A percentile compares a stretch with the other conserved stretches of the same genome.
Conservation (phyloP, 2,888 invertebrate species). For the Clistopyga incitator region DNA sequence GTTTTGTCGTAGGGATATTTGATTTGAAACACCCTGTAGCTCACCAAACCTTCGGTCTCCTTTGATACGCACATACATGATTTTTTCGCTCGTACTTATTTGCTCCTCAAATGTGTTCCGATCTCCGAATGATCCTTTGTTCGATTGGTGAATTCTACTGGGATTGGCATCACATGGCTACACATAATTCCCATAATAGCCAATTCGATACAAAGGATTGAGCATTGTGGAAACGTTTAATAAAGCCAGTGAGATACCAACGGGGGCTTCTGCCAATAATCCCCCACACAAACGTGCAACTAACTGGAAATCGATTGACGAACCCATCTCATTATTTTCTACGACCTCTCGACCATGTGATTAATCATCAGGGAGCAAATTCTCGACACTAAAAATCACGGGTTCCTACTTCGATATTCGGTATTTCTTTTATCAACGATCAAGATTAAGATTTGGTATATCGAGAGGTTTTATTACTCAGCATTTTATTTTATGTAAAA, state of each 20-base stretch:
- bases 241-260: conserved; percentile 38
- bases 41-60: conserved; percentile 16
- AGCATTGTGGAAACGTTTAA: conserved; percentile 51
- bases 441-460: conserved; percentile 38
- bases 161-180: conserved; percentile 37
- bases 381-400: conserved; percentile 1
- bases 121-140: conserved; percentile 57
- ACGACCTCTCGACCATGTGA: conserved; percentile 12
- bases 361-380: conserved; percentile 39
- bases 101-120: neutral
- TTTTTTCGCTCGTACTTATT: conserved; percentile 33
- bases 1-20: neutral
- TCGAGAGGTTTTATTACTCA: neutral
- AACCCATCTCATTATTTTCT: conserved; percentile 38
- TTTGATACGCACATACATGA: conserved; percentile 36
- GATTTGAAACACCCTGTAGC: conserved; percentile 12
- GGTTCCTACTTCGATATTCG: conserved; percentile 2
- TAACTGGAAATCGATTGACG: conserved; percentile 24
- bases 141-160: conserved; percentile 49
- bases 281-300: conserved; percentile 18
- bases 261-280: conserved; percentile 23
- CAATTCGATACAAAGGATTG: conserved; percentile 60
- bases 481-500: no score
- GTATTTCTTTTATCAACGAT: conserved; percentile 34
- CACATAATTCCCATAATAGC: conserved; percentile 52